Percentiles rank a stretch among this genome's conserved stretches.
Conservation (phyloP, 1,140 invertebrate species). For the Gryllus bimaculatus region DNA sequence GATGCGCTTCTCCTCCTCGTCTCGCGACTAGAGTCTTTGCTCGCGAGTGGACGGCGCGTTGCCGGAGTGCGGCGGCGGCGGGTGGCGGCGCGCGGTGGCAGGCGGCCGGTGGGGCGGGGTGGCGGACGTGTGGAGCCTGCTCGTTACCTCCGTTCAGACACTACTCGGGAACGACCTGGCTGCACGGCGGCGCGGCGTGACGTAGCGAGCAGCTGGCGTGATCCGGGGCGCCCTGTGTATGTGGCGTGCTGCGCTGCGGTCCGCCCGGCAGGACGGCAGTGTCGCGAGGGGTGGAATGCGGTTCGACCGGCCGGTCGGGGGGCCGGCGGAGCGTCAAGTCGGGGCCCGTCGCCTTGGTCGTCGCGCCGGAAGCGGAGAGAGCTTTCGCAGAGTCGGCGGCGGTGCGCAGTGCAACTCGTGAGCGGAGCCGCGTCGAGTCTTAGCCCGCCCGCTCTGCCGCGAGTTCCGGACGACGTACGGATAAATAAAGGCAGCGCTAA, state of each 20-base stretch:
- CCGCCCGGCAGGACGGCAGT: background rate
- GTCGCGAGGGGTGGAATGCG: background rate
- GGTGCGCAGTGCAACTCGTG: background rate
- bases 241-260: no score
- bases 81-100: no score
- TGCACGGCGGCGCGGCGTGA: background rate
- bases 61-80: no score
- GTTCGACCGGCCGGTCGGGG: no score
- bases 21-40: background rate
- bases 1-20: slow-evolving; percentile 3
- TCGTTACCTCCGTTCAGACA: no score
- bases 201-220: no score
- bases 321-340: background rate
- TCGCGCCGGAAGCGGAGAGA: no score
- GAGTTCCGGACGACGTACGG: background rate
- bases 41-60: no score
- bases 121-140: no score
- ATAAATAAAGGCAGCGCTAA: slow-evolving; percentile 4
- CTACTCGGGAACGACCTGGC: no score
- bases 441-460: background rate
- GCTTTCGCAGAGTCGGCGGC: background rate
- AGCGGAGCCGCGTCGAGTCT: background rate
- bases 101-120: no score
- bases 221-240: no score
- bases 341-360: background rate